These are phyloP conservation scores for Wiebesia pumilae DNA, from an alignment of 1,140 invertebrate species.

Conservation along the genomic window DNA sequence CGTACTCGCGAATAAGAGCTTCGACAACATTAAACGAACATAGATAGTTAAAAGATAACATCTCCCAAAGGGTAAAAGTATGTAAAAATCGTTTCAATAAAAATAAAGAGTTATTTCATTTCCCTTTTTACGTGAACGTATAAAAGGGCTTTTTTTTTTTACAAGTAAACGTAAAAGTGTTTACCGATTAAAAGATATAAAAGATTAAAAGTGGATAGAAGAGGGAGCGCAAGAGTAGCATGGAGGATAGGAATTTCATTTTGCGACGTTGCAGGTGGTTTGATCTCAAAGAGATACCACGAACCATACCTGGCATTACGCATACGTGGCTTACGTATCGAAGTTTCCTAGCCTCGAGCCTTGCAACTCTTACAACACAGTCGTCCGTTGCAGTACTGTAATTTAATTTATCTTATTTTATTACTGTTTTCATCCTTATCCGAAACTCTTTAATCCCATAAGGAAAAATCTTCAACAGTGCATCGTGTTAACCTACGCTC, in stretches of 20 bases:
- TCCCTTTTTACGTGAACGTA: neutral
- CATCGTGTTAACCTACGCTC: too few species aligned
- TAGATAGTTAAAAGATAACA: neutral
- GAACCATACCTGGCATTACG: conserved; percentile 17
- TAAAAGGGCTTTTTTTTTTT: neutral
- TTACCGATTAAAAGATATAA: neutral
- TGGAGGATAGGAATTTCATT: conserved; percentile 36
- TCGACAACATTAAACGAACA: neutral
- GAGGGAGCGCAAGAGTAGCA: neutral
- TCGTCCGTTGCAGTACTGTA: neutral
- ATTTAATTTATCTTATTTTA: neutral
- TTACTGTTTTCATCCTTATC: neutral
- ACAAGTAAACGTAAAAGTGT: neutral
- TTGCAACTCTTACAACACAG: neutral
- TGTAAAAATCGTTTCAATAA: neutral
- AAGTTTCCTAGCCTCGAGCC: neutral
- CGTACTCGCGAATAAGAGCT: neutral
- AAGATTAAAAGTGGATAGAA: neutral
- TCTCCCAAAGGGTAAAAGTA: neutral
- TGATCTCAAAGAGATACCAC: conserved; percentile 44
- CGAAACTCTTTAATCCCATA: too few species aligned
- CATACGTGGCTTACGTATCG: neutral
- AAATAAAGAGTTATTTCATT: neutral
- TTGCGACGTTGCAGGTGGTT: conserved; percentile 40
- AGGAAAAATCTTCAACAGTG: too few species aligned